Conservation (phyloP, 2,113 vertebrate species). For the Sarotherodon lohbergeri region DNA sequence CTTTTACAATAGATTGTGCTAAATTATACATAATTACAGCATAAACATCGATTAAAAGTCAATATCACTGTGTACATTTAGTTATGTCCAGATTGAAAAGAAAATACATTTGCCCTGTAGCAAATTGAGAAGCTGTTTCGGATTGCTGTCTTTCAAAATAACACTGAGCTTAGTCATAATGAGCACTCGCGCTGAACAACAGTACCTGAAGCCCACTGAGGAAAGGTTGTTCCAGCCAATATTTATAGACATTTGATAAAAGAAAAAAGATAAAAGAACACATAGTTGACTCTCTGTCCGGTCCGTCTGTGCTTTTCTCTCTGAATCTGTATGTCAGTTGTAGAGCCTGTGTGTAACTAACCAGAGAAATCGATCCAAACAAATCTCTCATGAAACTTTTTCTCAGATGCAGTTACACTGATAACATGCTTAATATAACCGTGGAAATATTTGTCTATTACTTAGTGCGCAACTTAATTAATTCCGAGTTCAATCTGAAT, state of each 20-base stretch:
- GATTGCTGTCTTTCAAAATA: slow-evolving; percentile 32
- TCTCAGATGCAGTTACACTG: slow-evolving; percentile 1
- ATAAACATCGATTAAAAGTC: neutral
- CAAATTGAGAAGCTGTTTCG: slow-evolving; percentile 14
- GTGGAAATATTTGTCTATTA: neutral
- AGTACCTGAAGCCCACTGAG: slow-evolving; percentile 49
- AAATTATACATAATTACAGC: neutral
- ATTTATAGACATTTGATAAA: slow-evolving; percentile 54
- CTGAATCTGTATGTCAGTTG: slow-evolving; percentile 42
- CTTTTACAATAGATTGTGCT: neutral
- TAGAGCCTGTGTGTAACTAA: slow-evolving; percentile 30
- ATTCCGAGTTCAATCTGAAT: neutral
- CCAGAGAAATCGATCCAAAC: slow-evolving; percentile 36
- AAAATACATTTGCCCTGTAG: neutral
- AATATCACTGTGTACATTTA: neutral
- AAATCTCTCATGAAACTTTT: slow-evolving; percentile 34
- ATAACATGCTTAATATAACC: neutral
- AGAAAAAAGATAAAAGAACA: slow-evolving; percentile 52
- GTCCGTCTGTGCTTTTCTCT: slow-evolving; percentile 35
- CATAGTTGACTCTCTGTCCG: slow-evolving; percentile 45
- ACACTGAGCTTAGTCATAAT: slow-evolving; percentile 30
- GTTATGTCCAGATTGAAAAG: neutral
- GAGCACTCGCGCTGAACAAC: slow-evolving; percentile 34
- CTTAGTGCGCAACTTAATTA: neutral
- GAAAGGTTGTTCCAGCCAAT: slow-evolving; percentile 49